Conservation (phyloP, 2,113 vertebrate genomes). For the Hypomesus transpacificus region DNA sequence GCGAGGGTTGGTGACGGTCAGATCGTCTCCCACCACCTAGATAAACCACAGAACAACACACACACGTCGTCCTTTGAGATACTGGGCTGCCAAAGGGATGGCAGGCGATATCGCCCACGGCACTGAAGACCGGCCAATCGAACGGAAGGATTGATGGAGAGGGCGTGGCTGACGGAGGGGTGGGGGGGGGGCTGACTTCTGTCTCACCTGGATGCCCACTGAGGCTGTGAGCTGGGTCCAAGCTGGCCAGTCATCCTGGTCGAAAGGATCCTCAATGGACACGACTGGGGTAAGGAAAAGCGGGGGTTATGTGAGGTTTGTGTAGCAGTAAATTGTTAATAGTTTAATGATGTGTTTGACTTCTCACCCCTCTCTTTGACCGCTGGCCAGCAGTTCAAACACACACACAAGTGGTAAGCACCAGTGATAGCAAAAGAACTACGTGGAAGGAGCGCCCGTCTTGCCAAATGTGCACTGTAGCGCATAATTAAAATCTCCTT, state of each 20-base stretch:
- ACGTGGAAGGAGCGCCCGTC: conserved; percentile 26
- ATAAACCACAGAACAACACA: conserved; percentile 31
- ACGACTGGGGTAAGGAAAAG: conserved; percentile 73
- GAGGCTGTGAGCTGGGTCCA: conserved; percentile 89
- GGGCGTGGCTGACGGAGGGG: neutral
- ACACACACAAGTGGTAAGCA: conserved; percentile 26
- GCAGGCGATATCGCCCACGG: too few relatives aligned
- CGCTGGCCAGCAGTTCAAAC: conserved; percentile 6
- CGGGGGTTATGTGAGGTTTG: neutral
- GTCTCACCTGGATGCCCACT: conserved; percentile 80
- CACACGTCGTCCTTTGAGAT: neutral
- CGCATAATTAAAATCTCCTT: conserved; percentile 56
- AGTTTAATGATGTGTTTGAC: neutral
- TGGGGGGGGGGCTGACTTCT: neutral
- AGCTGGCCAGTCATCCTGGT: conserved; percentile 91
- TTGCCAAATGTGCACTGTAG: conserved; percentile 44
- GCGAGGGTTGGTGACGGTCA: conserved; percentile 90
- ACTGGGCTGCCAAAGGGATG: neutral
- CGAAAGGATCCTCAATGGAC: conserved; percentile 92
- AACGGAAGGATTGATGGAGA: too few relatives aligned
- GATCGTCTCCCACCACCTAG: conserved; percentile 88
- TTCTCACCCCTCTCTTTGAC: neutral
- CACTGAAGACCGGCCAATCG: neutral
- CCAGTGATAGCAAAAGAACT: conserved; percentile 37
- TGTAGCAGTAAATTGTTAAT: neutral